A percentile compares a stretch with the other conserved stretches of the same genome.
Conservation (phyloP, 1,140 invertebrate genomes). For the Drosophila insularis region DNA sequence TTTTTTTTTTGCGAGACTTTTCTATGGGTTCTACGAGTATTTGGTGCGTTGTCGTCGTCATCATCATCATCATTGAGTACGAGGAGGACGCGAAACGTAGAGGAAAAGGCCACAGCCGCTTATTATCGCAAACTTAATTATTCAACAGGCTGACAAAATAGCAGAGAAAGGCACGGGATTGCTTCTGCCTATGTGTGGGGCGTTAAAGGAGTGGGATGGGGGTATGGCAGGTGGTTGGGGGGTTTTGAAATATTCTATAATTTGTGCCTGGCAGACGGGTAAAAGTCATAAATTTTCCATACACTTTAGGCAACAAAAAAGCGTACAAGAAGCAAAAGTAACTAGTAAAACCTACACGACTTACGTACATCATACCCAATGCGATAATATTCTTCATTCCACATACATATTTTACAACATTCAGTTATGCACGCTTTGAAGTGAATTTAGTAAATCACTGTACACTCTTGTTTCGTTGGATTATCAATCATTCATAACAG, state of each 20-base stretch:
- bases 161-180: slow-evolving; percentile 16
- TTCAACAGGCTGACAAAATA: slow-evolving; percentile 50
- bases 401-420: neutral
- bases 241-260: neutral
- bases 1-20: slow-evolving; percentile 26
- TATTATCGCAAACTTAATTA: slow-evolving; percentile 72
- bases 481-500: neutral
- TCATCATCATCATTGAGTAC: neutral
- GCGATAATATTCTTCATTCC: too few species aligned
- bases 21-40: slow-evolving; percentile 29
- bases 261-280: slow-evolving; percentile 5
- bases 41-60: slow-evolving; percentile 14
- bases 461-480: too few species aligned
- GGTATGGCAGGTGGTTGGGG: neutral
- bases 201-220: neutral
- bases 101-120: slow-evolving; percentile 38
- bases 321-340: neutral
- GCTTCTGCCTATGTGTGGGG: slow-evolving; percentile 1
- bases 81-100: slow-evolving; percentile 23
- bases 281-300: slow-evolving; percentile 36
- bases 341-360: neutral
- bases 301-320: slow-evolving; percentile 3
- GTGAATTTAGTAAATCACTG: neutral
- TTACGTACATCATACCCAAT: neutral
- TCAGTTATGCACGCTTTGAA: neutral